Conservation (phyloP, 2,797 vertebrate genomes). For the Melanotaenia maccullochi region DNA sequence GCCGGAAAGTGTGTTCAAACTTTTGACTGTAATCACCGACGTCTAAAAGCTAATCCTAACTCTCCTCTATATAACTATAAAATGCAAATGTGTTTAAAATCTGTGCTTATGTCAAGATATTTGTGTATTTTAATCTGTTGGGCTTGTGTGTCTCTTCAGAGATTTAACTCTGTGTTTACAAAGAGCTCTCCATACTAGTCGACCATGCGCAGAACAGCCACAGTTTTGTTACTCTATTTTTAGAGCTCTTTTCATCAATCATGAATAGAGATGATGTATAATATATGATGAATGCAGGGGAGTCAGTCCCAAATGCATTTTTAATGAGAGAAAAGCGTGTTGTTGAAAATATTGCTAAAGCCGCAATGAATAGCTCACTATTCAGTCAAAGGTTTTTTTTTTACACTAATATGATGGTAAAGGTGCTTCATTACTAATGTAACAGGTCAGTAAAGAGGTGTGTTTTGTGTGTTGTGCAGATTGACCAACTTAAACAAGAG, state of each 20-base stretch:
- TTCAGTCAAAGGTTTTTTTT: conserved; percentile 34
- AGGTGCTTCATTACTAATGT: background rate
- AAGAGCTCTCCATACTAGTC: conserved; percentile 33
- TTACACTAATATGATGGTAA: background rate
- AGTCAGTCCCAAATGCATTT: conserved; percentile 77
- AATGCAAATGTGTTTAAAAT: conserved; percentile 7
- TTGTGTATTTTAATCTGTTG: conserved; percentile 20
- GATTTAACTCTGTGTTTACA: conserved; percentile 57
- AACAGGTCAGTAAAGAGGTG: background rate
- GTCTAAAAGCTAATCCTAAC: background rate
- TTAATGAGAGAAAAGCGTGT: conserved; percentile 70
- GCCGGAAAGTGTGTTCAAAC: background rate
- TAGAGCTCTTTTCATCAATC: conserved; percentile 77
- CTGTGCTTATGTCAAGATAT: conserved; percentile 17
- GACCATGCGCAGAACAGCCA: conserved; percentile 45
- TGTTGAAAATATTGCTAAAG: conserved; percentile 61
- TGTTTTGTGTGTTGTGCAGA: conserved; percentile 76
- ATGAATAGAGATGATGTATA: conserved; percentile 79
- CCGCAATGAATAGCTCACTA: conserved; percentile 17
- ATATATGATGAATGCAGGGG: conserved; percentile 77
- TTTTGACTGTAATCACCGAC: background rate
- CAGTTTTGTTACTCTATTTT: conserved; percentile 79
- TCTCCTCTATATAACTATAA: background rate
- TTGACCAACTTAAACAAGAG: conserved; percentile 98
- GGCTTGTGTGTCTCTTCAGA: conserved; percentile 25